These are phyloP conservation scores for Euleptes europaea DNA, from an alignment of 2,113 vertebrate genomes.

Conservation along the genomic window DNA sequence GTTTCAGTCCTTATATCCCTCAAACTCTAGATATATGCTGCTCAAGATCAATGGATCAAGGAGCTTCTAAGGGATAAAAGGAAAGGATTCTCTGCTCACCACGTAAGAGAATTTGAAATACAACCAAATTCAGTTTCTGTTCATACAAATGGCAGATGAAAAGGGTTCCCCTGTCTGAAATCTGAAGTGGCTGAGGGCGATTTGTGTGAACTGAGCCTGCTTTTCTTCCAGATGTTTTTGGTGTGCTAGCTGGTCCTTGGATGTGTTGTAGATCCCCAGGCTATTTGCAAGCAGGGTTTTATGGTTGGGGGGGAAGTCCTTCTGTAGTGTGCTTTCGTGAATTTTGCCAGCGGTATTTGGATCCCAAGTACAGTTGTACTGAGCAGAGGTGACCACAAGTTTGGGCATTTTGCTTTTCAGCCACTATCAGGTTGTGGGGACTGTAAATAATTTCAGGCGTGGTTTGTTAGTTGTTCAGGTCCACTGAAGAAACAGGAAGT, in stretches of 20 bases:
- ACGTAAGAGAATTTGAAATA: not conserved
- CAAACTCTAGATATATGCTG: too few species aligned
- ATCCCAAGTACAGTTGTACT: not conserved
- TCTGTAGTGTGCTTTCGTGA: not conserved
- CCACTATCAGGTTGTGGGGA: not conserved
- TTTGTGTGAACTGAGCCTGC: too few species aligned
- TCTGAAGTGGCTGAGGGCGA: too few species aligned
- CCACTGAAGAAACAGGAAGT: not conserved
- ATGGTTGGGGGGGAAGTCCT: not conserved
- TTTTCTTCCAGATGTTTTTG: too few species aligned
- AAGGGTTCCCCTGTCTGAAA: too few species aligned
- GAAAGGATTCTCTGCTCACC: too few species aligned
- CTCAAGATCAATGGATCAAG: too few species aligned
- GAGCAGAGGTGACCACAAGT: not conserved
- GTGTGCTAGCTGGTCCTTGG: too few species aligned
- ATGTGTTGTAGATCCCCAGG: too few species aligned
- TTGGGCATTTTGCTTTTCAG: not conserved
- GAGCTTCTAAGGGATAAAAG: too few species aligned
- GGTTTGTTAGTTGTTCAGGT: not conserved
- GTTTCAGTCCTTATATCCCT: too few species aligned
- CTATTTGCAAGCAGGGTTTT: not conserved
- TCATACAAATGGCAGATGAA: not conserved
- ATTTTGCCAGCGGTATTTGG: not conserved
- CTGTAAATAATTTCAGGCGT: not conserved
- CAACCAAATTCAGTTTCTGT: not conserved